Evolutionary conservation across 2,888 invertebrate genomes (phyloP), one percentile per base, ranked within the genome.

Genomic region (Congeria kusceri): DNA sequence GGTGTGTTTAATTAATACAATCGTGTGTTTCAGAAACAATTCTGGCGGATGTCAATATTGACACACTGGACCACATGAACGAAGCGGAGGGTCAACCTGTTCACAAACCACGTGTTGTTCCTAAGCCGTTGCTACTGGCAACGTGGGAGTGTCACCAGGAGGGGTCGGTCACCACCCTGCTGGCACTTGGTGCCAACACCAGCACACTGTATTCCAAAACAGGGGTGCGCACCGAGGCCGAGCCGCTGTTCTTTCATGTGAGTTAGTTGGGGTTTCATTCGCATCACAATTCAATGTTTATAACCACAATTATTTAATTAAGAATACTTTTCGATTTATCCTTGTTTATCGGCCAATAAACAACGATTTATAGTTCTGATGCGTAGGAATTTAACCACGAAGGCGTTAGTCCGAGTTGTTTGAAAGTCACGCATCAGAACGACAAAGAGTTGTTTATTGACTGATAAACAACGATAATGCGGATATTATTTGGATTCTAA

Each of bases 221-320:
- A 5, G 85, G 87, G 23, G 77, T 84, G 13, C 83, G 80, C 15
- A 78, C 85, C 39, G 81, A 82, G 39, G 80, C 82, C 5, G 90
- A 89, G 71, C 92, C 92, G 0, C 77, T 91, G 46, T 90, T 91
- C 72, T 92, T 91, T 68, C 91, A 92, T 68, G 92, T 92, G 80
- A 79, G 80, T 49, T 39, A 13, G 9, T 1, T 39, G 9, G 39
- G 39, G 5, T 39, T 13, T 11, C 9, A 9, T 5, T 39, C 15
- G 39, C 3, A 39, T 39, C 9, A 3, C n/a, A n/a, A n/a, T n/a
- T n/a, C n/a, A n/a, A n/a, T n/a, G n/a, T n/a, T n/a, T n/a, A n/a
- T n/a, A n/a, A n/a, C n/a, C n/a, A n/a, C n/a, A n/a, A n/a, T n/a
- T n/a, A n/a, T n/a, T n/a, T n/a, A n/a, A n/a, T n/a, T n/a, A n/a